Base-by-base conservation (phyloP, 2,797 vertebrate genomes). In the Enteromius fasciolatus region DNA sequence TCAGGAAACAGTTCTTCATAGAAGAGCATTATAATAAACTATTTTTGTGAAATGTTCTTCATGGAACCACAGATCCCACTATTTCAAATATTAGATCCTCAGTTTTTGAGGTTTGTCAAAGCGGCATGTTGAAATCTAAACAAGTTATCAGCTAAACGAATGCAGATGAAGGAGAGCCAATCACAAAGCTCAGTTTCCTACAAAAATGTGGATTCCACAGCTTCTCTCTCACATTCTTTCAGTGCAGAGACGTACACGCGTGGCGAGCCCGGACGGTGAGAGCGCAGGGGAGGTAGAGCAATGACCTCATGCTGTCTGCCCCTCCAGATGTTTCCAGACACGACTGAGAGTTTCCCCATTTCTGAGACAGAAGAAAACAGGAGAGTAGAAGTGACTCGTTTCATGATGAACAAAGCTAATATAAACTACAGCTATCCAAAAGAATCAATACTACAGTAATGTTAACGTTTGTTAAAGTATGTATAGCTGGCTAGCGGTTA, bases 321-420 rank as follows among this genome's bases (percentile, higher is more conserved):
- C 76, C 28, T 84, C 87, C 90, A 90, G 87, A 90, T 90, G 89
- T 90, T 90, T 90, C 89, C 88, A 91, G 88, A 86, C 85, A 59
- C 77, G 77, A 88, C 85, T 69, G 79, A 86, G 84, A 85, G 80
- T 83, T 88, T 89, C 79, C 83, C 81, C 63, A 63, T 83, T 82
- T 82, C 81, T 69, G 75, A 85, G 75, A 67, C 76, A 85, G 41
- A 33, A 74, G 74, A 8, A 64, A 63, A 33, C 63, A 52, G 70
- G 68, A 69, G 57, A 18, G 66, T 44, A 50, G 11, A 81, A 57
- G 66, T 83, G 82, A 86, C 78, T 78, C 31, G 31, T 54, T 78
- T 87, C 25, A 66, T 66, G 39, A 72, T 80, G 39, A 10, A 23
- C 46, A 39, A 52, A 78, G 31, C 4, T 63, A 72, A 63, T 48